Evolutionary conservation across 1,140 invertebrate species (phyloP).

Genomic region (Rhagoletis zephyria): DNA sequence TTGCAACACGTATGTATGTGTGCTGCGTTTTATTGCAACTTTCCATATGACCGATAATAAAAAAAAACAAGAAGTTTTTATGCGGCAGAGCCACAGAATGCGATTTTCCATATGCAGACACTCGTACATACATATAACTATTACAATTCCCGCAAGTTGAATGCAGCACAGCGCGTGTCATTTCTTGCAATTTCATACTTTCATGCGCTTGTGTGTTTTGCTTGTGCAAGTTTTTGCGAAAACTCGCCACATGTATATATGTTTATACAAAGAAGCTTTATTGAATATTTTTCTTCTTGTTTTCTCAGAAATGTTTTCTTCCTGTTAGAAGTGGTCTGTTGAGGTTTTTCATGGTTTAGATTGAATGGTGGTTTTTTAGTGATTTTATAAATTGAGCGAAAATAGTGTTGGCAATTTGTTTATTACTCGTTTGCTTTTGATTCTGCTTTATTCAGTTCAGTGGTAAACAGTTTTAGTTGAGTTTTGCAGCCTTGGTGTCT

Average conservation of each 20-base stretch:
- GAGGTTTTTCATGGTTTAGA: too few species aligned
- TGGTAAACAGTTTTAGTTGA: not conserved
- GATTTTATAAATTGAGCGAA: not conserved
- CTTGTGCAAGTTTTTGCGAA: too few species aligned
- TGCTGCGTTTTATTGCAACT: not conserved
- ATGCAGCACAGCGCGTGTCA: not conserved
- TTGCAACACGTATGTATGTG: not conserved
- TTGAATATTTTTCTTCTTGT: too few species aligned
- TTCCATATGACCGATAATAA: not conserved
- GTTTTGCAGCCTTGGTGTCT: too few species aligned
- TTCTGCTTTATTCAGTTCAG: not conserved
- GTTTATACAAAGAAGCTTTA: too few species aligned
- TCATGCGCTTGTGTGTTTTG: too few species aligned
- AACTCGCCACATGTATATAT: too few species aligned
- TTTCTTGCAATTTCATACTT: too few species aligned
- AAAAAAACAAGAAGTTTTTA: not conserved
- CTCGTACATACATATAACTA: not conserved
- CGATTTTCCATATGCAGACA: not conserved
- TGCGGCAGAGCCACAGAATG: not conserved
- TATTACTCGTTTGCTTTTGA: not conserved
- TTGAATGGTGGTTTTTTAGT: not conserved
- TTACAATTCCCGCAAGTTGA: not conserved
- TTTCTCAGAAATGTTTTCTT: too few species aligned
- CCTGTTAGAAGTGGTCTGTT: too few species aligned
- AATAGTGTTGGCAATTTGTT: not conserved